Evolutionary conservation across 2,113 vertebrate genomes (phyloP).

Genomic region (Pterocles orientalis): DNA sequence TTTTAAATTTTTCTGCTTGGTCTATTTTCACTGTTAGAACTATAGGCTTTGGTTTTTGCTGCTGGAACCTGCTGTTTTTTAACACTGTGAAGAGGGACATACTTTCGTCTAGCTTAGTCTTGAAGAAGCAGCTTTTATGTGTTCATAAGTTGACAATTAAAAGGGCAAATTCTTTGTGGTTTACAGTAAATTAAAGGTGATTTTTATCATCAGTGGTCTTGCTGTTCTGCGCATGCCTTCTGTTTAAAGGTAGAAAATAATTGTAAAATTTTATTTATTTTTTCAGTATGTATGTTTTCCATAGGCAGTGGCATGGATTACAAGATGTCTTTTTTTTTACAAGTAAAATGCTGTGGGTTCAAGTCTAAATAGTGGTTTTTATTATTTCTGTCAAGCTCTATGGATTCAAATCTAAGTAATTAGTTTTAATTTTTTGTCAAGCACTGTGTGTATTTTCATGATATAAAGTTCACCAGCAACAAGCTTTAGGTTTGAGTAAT

Average conservation of each 20-base stretch:
- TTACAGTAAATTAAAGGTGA: conserved; percentile 44
- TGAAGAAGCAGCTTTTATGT: neutral
- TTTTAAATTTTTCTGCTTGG: neutral
- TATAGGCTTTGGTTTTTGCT: neutral
- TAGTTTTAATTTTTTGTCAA: neutral
- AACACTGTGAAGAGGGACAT: neutral
- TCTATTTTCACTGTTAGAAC: neutral
- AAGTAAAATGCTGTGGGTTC: neutral
- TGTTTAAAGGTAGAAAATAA: conserved; percentile 2
- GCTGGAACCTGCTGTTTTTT: neutral
- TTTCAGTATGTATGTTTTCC: neutral
- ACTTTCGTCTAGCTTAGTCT: neutral
- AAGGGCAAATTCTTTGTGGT: conserved; percentile 18
- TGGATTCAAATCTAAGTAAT: neutral
- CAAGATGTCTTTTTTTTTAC: neutral
- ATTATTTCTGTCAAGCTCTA: neutral
- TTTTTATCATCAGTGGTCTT: conserved; percentile 16
- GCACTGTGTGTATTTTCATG: neutral
- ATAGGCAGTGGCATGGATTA: neutral
- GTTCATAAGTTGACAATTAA: neutral
- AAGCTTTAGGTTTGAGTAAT: neutral
- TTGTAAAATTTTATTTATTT: conserved; percentile 17
- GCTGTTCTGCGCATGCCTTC: neutral
- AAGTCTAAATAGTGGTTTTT: neutral
- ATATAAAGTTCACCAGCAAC: neutral